phyloP scores from a whole-genome alignment of 2,797 vertebrate species.

The Nothura maculosa region DNA sequence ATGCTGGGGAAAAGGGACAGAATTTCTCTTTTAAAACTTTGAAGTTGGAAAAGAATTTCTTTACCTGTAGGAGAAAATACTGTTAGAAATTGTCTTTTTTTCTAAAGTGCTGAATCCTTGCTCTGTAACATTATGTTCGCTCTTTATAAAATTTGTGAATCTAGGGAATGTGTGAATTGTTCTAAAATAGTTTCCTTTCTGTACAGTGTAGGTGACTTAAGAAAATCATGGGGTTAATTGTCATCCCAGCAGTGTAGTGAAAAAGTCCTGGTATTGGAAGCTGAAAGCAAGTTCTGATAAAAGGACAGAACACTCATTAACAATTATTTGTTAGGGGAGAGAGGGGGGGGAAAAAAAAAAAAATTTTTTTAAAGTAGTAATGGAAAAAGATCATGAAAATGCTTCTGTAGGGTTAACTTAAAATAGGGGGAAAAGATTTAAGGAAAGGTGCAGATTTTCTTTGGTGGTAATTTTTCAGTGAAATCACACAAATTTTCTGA shows the following conservation, averaged over 20 bases:
- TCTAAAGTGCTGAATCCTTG: not conserved
- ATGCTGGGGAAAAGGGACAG: not conserved
- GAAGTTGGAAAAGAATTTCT: not conserved
- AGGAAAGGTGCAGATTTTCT: not conserved
- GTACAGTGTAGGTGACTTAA: not conserved
- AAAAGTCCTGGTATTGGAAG: not conserved
- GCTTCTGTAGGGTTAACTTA: not conserved
- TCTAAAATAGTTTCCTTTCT: not conserved
- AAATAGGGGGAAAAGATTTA: not conserved
- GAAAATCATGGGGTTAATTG: not conserved
- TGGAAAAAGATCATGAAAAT: not conserved
- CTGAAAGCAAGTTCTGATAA: not conserved
- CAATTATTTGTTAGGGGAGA: not conserved
- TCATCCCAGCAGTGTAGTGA: not conserved
- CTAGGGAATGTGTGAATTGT: not conserved
- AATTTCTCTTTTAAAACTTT: not conserved
- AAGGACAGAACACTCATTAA: not conserved
- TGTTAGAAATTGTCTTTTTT: not conserved
- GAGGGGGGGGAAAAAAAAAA: not conserved
- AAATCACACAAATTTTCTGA: not conserved
- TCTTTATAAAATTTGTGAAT: not conserved
- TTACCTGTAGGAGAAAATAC: not conserved
- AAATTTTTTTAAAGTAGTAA: not conserved
- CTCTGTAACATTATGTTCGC: not conserved
- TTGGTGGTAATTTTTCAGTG: not conserved